Conservation (phyloP, 2,797 vertebrate species). For the Borostomias antarcticus region DNA sequence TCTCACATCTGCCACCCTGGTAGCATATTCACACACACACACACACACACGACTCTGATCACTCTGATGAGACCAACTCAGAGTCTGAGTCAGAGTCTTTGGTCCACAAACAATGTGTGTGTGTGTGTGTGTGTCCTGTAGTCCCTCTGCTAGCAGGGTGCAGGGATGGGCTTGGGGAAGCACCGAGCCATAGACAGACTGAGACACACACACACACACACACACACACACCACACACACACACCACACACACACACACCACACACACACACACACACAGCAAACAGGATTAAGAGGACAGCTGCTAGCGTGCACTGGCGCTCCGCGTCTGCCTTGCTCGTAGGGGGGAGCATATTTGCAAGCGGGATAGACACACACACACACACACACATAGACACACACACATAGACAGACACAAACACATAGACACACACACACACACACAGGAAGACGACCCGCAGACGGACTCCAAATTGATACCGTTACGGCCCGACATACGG, state of each 20-base stretch:
- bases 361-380: slow-evolving; percentile 52
- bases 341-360: slow-evolving; percentile 70
- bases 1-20: slow-evolving; percentile 56
- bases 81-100: slow-evolving; percentile 32
- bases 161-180: slow-evolving; percentile 32
- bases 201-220: slow-evolving; percentile 11
- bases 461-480: slow-evolving; percentile 70
- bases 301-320: slow-evolving; percentile 54
- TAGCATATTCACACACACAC: slow-evolving; percentile 49
- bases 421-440: slow-evolving; percentile 38
- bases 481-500: slow-evolving; percentile 38
- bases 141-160: slow-evolving; percentile 17
- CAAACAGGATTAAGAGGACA: slow-evolving; percentile 59
- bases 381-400: no score
- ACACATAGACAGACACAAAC: no score
- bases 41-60: slow-evolving; percentile 9
- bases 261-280: slow-evolving; percentile 7
- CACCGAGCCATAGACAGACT: slow-evolving; percentile 39
- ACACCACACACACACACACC: slow-evolving; percentile 35
- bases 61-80: not conserved
- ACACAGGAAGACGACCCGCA: slow-evolving; percentile 72
- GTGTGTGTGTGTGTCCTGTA: slow-evolving; percentile 8
- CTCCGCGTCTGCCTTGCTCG: slow-evolving; percentile 60
- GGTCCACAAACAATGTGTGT: slow-evolving; percentile 14
- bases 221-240: slow-evolving; percentile 45